Evolutionary conservation across 1,140 invertebrate genomes (phyloP).

Genomic region (Drosophila paulistorum): DNA sequence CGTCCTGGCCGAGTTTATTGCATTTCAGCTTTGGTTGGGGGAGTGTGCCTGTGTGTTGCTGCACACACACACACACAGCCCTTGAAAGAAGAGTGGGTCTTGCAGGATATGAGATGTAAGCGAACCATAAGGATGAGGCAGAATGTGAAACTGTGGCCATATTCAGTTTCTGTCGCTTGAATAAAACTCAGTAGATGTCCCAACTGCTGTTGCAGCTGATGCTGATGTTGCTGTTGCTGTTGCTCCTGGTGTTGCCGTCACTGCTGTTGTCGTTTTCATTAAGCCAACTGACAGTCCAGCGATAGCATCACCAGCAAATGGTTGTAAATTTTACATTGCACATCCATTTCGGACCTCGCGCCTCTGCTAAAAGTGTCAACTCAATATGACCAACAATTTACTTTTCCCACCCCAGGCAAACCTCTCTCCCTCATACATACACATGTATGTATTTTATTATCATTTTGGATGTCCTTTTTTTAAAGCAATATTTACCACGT

Average conservation of each 20-base stretch:
- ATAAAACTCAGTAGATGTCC: constrained; percentile 23
- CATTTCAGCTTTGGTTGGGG: constrained; percentile 48
- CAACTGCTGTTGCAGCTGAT: not conserved
- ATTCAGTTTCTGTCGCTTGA: constrained; percentile 41
- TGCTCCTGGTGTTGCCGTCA: constrained; percentile 13
- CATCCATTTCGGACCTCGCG: constrained; percentile 6
- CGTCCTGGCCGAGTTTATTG: constrained; percentile 65
- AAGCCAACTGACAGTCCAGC: constrained; percentile 64
- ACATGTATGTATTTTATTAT: not conserved
- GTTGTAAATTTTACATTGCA: constrained; percentile 17
- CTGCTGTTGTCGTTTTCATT: constrained; percentile 54
- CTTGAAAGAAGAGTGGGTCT: constrained; percentile 45
- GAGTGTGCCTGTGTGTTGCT: not conserved
- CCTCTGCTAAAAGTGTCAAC: constrained; percentile 15
- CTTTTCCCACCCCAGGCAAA: not conserved
- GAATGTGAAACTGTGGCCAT: constrained; percentile 10
- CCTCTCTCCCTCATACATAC: not conserved
- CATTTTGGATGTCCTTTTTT: not conserved
- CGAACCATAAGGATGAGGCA: not conserved
- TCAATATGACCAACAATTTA: constrained; percentile 14
- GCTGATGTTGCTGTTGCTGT: constrained; percentile 1
- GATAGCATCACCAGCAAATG: constrained; percentile 28
- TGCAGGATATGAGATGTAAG: not conserved
- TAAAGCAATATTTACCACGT: not conserved
- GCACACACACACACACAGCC: not conserved